Conservation (phyloP, 2,113 vertebrate genomes). For the Bombycilla garrulus region DNA sequence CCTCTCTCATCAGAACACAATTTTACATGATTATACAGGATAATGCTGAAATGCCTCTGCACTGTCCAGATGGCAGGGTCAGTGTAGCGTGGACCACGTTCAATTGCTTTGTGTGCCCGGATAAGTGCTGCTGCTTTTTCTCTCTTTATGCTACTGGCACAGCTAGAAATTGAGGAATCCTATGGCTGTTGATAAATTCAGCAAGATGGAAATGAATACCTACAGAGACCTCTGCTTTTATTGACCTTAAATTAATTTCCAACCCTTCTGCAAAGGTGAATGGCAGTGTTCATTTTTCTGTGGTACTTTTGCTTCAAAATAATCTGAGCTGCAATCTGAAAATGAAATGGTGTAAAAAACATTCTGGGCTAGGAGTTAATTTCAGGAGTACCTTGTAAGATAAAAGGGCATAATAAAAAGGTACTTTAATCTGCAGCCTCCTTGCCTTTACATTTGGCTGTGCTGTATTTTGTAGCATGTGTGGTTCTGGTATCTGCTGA, state of each 20-base stretch:
- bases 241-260: not conserved
- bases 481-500: not conserved
- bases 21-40: constrained; percentile 34
- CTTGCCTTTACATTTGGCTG: not conserved
- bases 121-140: not conserved
- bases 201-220: not conserved
- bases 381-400: not conserved
- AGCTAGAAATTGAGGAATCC: not conserved
- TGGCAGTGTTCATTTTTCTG: not conserved
- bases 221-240: not conserved
- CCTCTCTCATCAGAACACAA: not conserved
- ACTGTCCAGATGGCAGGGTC: constrained; percentile 60
- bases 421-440: not conserved
- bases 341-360: not conserved
- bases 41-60: constrained; percentile 39
- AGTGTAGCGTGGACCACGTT: not conserved
- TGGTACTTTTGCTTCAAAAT: not conserved
- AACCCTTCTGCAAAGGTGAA: not conserved
- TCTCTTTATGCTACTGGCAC: not conserved
- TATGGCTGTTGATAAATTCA: not conserved
- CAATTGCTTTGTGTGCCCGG: not conserved
- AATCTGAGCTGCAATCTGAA: not conserved
- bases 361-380: not conserved
- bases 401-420: not conserved
- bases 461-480: not conserved